Base-by-base conservation (phyloP, 2,797 vertebrate genomes). In the Emydoidea blandingii region DNA sequence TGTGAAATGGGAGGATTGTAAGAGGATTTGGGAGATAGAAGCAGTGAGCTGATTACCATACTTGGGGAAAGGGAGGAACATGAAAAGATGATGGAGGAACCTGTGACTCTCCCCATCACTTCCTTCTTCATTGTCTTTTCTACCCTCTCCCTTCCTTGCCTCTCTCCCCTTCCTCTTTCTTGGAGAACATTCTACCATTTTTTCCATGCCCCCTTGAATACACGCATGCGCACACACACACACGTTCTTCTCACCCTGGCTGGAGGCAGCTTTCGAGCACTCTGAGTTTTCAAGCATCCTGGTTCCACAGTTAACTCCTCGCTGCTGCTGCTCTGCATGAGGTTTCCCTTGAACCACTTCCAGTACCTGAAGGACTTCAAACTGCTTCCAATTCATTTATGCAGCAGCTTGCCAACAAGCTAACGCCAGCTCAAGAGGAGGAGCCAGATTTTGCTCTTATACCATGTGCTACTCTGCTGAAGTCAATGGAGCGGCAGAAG, bases 1-100 rank as follows among this genome's bases (percentile, higher is more conserved):
- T 41, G 56, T 88, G 79, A 79, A n/a, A 57, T 0, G 1, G 86
- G 88, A 95, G 85, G 41, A 56, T 34, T 27, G 27, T 65, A 86
- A 96, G 93, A 94, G 85, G 79, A 95, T 76, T 2, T 10, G 86
- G 54, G 78, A 91, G 78, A 95, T 91, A 91, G 50, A 9, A 93
- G 81, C 76, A 0, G 0, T 81, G 86, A 96, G 83, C 62, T 0
- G 5, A 89, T 95, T 89, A 85, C 1, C 0, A 4, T 6, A 37
- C 59, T 62, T 85, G 68, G 53, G 54, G 59, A 89, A 11, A 83
- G 19, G 83, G 37, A 62, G 31, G 54, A 31, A 27, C 65, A 34
- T 57, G 68, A 15, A 41, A 49, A 85, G 49, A 57, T 31, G 12
- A 53, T 25, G 15, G 25, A 16, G 12, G 12, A 8, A 6, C 41